These are phyloP conservation scores for Chloropsis cyanopogon DNA, from an alignment of 2,113 vertebrate species.

Conservation along the genomic window DNA sequence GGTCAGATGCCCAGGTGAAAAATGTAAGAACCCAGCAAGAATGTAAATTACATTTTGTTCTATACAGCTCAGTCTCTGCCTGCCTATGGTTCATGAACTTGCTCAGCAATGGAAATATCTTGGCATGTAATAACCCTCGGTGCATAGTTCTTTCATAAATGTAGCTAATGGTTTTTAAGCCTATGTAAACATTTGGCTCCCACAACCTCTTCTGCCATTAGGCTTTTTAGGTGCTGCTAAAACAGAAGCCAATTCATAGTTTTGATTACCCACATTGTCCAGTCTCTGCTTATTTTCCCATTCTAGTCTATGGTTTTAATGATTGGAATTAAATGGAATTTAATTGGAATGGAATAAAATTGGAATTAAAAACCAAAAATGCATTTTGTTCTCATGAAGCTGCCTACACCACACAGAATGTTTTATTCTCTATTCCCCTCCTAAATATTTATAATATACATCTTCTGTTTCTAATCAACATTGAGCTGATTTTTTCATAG, in stretches of 20 bases:
- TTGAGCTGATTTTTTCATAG: background rate
- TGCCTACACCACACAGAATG: background rate
- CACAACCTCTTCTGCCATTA: background rate
- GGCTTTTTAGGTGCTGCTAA: background rate
- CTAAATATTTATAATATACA: background rate
- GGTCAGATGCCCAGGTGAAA: background rate
- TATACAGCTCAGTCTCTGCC: background rate
- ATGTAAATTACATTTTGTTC: background rate
- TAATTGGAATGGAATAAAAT: no score
- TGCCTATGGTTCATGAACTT: background rate
- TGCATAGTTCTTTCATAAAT: background rate
- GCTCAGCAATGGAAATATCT: background rate
- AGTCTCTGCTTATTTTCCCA: background rate
- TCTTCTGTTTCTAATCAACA: background rate
- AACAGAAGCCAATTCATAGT: background rate
- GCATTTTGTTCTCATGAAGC: background rate
- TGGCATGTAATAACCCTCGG: background rate
- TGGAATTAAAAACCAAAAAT: no score
- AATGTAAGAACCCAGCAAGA: background rate
- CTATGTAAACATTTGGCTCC: background rate
- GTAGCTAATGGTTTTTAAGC: background rate
- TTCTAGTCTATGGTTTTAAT: background rate
- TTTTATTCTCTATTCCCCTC: background rate
- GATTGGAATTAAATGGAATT: no score
- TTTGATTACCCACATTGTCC: background rate